A percentile compares a stretch with the other conserved stretches of the same genome.
These are phyloP conservation scores for Cathartes aura DNA, from an alignment of 2,113 vertebrate genomes.

Conservation along the genomic window DNA sequence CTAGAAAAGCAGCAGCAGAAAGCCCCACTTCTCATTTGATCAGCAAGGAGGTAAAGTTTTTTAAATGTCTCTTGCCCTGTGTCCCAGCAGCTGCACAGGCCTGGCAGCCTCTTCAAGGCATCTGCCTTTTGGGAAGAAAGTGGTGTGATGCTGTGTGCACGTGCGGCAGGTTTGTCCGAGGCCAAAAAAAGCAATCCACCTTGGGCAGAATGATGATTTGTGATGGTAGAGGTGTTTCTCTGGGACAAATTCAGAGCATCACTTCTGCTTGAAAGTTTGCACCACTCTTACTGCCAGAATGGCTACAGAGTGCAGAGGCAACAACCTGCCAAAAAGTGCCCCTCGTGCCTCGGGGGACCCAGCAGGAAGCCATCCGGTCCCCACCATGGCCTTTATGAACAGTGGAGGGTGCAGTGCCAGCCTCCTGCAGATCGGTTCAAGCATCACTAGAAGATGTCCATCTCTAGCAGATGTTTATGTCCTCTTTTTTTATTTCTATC, in stretches of 20 bases:
- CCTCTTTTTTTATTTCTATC: neutral
- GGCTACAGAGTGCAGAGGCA: neutral
- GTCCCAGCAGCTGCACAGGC: neutral
- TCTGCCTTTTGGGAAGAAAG: neutral
- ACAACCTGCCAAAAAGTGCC: neutral
- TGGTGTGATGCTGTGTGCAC: neutral
- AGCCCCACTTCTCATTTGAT: neutral
- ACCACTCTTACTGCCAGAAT: neutral
- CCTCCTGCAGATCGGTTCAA: neutral
- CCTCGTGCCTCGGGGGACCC: too few relatives aligned
- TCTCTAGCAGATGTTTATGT: neutral
- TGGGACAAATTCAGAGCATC: neutral
- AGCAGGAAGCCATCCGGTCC: neutral
- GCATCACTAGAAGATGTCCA: neutral
- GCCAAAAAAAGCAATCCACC: neutral
- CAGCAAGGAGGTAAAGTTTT: neutral
- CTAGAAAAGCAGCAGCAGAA: neutral
- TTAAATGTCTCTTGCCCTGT: neutral
- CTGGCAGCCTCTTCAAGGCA: neutral
- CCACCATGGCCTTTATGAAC: neutral
- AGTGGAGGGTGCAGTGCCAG: neutral
- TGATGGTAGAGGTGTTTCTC: neutral
- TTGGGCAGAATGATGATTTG: neutral
- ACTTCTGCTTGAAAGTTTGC: neutral
- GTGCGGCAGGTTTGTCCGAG: neutral